Evolutionary conservation across 2,113 vertebrate species (phyloP).

Genomic region (Anser cygnoides): DNA sequence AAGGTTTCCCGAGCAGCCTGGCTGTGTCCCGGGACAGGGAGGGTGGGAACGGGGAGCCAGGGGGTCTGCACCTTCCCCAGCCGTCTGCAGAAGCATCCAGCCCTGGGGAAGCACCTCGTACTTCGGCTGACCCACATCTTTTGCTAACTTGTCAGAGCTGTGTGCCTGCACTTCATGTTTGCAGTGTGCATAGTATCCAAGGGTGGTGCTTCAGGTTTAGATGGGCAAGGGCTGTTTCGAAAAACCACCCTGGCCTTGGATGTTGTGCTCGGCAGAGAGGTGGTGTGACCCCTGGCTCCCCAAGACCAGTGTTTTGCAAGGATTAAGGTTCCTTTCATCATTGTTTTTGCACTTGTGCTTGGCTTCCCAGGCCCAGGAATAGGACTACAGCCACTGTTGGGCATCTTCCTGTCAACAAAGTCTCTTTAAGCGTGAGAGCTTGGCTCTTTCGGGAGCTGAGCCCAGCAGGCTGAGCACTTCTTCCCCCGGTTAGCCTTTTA

Average conservation of each 20-base stretch:
- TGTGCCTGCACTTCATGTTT: no score
- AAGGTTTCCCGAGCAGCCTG: background rate
- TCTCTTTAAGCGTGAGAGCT: background rate
- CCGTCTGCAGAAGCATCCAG: background rate
- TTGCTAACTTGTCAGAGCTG: background rate
- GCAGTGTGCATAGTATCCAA: rapidly evolving
- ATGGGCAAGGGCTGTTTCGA: background rate
- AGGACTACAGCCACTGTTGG: background rate
- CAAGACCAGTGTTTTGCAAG: background rate
- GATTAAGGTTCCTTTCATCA: rapidly evolving
- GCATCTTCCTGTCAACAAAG: background rate
- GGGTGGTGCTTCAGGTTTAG: background rate
- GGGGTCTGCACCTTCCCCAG: background rate
- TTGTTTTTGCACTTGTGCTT: background rate
- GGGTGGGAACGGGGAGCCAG: rapidly evolving
- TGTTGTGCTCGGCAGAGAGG: background rate
- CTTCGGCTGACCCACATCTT: background rate
- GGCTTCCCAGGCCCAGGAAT: background rate
- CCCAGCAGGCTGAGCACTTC: background rate
- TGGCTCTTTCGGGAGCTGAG: background rate
- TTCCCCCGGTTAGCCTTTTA: background rate
- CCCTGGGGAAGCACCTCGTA: background rate
- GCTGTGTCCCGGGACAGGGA: background rate
- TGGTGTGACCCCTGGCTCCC: background rate
- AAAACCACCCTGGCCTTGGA: background rate